Evolutionary conservation across 23 tunicate genomes (phyloP).

Genomic region (Trididemnum clinides): DNA sequence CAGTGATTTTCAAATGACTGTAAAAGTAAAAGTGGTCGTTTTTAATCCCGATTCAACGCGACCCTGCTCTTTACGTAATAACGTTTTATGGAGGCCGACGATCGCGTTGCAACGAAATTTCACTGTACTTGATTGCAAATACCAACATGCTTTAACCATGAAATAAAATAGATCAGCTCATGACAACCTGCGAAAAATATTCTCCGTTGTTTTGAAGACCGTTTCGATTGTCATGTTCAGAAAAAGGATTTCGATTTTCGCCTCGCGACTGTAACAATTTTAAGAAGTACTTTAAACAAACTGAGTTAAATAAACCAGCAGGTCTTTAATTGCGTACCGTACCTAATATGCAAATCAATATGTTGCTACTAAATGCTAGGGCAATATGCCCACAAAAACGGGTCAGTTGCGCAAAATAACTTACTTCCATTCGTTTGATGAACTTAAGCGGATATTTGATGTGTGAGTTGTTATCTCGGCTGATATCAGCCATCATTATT

Average conservation of each 20-base stretch:
- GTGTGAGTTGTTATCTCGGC: constrained; percentile 21
- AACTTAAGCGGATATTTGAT: constrained; percentile 50
- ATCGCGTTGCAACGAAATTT: background rate
- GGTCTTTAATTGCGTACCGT: no score
- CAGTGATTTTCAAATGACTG: no score
- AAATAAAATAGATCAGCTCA: no score
- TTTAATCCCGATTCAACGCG: no score
- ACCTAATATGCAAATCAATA: no score
- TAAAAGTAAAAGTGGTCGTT: no score
- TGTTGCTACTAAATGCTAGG: no score
- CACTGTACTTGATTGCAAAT: background rate
- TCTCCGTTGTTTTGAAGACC: constrained; percentile 69
- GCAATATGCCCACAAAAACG: no score
- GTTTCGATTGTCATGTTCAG: constrained; percentile 69
- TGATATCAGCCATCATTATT: constrained; percentile 32
- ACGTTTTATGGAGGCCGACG: no score
- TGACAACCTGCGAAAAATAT: constrained; percentile 62
- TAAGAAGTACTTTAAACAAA: background rate
- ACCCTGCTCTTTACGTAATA: no score
- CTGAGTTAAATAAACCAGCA: no score
- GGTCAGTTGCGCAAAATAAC: background rate
- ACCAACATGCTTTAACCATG: no score
- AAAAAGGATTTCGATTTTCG: constrained; percentile 53
- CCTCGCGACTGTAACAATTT: constrained; percentile 20
- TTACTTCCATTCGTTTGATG: constrained; percentile 23